phyloP scores from a whole-genome alignment of 2,888 invertebrate genomes.

The Dione juno region DNA sequence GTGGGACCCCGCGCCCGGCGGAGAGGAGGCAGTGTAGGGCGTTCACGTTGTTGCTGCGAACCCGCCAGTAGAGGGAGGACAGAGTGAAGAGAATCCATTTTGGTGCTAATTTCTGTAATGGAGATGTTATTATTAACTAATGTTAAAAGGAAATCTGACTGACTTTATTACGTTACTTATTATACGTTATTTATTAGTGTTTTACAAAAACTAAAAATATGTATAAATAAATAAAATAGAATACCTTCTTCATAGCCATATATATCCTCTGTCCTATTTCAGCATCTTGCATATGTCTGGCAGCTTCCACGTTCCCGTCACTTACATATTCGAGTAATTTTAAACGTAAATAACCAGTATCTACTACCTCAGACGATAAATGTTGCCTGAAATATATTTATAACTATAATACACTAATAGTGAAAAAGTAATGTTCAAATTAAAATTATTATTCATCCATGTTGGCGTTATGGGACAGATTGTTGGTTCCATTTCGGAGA shows the following conservation, averaged over 20 bases:
- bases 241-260: conserved; percentile 87
- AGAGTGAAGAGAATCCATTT: conserved; percentile 89
- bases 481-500: no score
- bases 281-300: conserved; percentile 82
- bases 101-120: conserved; percentile 86
- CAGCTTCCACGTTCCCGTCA: conserved; percentile 61
- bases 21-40: conserved; percentile 88
- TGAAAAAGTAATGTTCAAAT: no score
- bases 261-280: conserved; percentile 91
- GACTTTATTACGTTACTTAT: no score
- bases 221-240: neutral
- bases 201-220: no score
- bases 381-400: conserved; percentile 54
- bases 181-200: no score
- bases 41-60: conserved; percentile 86
- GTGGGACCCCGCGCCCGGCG: conserved; percentile 83
- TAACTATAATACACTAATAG: no score
- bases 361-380: conserved; percentile 54
- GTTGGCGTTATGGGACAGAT: no score
- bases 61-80: conserved; percentile 91
- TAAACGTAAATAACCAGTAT: conserved; percentile 56
- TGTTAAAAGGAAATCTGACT: no score
- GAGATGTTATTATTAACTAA: neutral
- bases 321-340: conserved; percentile 71
- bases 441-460: no score